phyloP scores from a whole-genome alignment of 1,140 invertebrate species.

The Subanguina moxae region DNA sequence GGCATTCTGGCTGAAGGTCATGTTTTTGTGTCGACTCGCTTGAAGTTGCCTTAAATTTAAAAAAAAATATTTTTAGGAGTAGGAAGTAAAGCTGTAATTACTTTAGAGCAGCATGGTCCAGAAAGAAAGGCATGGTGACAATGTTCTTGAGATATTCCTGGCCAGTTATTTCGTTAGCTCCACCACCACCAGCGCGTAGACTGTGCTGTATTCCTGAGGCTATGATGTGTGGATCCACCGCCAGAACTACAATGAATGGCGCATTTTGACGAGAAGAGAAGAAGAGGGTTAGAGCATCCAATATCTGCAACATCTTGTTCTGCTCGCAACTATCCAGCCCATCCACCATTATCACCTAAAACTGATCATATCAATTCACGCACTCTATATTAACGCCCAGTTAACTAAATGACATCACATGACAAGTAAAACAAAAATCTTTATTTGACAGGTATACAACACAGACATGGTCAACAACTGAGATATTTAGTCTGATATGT shows the following conservation, averaged over 20 bases:
- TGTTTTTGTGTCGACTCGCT: neutral
- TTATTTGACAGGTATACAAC: no score
- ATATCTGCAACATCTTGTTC: constrained; percentile 78
- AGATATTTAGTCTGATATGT: no score
- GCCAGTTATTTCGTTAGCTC: constrained; percentile 70
- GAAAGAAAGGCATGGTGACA: constrained; percentile 92
- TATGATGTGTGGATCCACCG: constrained; percentile 58
- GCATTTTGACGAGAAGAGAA: constrained; percentile 64
- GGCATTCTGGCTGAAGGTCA: neutral
- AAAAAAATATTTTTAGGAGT: no score
- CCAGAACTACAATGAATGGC: constrained; percentile 57
- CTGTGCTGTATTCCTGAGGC: constrained; percentile 58
- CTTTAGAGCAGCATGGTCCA: constrained; percentile 75
- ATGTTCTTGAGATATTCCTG: constrained; percentile 91
- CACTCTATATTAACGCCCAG: no score
- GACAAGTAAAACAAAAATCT: no score
- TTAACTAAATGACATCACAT: no score
- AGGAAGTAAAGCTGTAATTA: no score
- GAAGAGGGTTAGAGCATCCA: constrained; percentile 88
- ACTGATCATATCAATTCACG: no score
- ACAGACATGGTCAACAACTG: no score
- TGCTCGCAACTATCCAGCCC: constrained; percentile 95
- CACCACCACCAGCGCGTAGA: constrained; percentile 31
- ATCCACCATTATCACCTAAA: constrained; percentile 82
- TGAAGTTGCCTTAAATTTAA: constrained; percentile 22